Evolutionary conservation across 2,113 vertebrate species (phyloP).

Genomic region (Melospiza melodia): DNA sequence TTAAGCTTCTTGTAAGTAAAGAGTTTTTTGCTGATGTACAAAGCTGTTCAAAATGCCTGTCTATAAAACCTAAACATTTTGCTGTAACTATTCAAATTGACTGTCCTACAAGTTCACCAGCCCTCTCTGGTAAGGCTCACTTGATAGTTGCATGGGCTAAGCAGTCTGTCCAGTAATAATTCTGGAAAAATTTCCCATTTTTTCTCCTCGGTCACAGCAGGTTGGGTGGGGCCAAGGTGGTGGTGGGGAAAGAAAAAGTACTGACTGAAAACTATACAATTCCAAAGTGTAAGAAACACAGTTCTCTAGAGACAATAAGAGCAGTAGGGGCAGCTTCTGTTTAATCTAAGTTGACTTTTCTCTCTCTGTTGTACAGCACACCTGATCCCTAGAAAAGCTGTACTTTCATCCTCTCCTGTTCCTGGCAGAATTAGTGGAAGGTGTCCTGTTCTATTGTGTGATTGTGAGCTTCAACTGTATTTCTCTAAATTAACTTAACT

Average conservation of each 20-base stretch:
- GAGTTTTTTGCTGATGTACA: background rate
- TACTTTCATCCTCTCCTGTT: background rate
- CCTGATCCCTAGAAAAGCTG: background rate
- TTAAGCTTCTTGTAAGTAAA: background rate
- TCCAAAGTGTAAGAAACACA: background rate
- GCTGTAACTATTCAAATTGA: background rate
- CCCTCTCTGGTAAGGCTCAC: background rate
- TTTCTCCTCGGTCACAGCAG: background rate
- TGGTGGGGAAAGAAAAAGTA: background rate
- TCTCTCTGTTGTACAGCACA: background rate
- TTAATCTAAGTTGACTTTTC: background rate
- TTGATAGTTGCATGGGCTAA: background rate
- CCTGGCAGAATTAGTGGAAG: background rate
- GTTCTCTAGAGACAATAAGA: background rate
- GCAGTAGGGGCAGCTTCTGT: background rate
- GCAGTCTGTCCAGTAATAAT: background rate
- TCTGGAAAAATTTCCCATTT: background rate
- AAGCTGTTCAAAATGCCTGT: background rate
- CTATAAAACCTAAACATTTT: background rate
- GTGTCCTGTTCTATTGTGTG: background rate
- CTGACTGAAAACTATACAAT: background rate
- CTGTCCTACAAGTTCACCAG: background rate
- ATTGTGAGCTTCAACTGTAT: background rate
- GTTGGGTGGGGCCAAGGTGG: rapidly evolving
- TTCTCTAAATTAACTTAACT: background rate